Base-by-base conservation (phyloP, 2,888 invertebrate species). In the Portevinia maculata region DNA sequence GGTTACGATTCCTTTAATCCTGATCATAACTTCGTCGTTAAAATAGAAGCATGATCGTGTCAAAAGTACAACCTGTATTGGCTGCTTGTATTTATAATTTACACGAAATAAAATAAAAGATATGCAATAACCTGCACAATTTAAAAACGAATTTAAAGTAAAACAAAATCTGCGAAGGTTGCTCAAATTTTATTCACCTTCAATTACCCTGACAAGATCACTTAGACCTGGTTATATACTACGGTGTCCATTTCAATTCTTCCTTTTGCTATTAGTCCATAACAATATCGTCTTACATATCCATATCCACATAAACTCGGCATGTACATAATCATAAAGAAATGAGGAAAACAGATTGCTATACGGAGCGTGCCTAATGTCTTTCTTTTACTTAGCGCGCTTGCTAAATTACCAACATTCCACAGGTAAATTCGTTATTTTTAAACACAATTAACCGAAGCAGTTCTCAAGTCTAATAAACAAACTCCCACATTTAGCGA, bases 401-500 rank as follows among this genome's bases (percentile, higher is more conserved):
- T 67, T 67, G 44, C 67, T 17, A 48, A 37, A 69, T 28, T 50
- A 32, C 52, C 34, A 62, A 21, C 62, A 73, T 62, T 71, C 50
- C 70, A 17, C 30, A 28, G 39, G 48, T 24, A 7, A 15, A 39
- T 28, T 62, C 46, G 37, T 39, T 53, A 53, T 53, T 62, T 17
- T 73, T 53, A 62, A 53, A 62, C 41, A 53, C 24, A 71, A 55
- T 73, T 64, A 55, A 71, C 34, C 17, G 41, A 52, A 46, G 30
- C 37, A n/a, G 3, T 24, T 64, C 37, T 34, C 39, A n/a, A 41
- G 52, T 9, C 30, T 11, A 17, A 34, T 52, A 53, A 34, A 55
- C 34, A 62, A 70, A 53, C 74, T 69, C 75, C 74, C 75, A 76
- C 76, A 76, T 65, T 65, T 46, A 55, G 57, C 24, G 30, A 59